These are phyloP conservation scores for Pipistrellus pipistrellus DNA, from an alignment of 2,797 vertebrate species.

Conservation along the genomic window DNA sequence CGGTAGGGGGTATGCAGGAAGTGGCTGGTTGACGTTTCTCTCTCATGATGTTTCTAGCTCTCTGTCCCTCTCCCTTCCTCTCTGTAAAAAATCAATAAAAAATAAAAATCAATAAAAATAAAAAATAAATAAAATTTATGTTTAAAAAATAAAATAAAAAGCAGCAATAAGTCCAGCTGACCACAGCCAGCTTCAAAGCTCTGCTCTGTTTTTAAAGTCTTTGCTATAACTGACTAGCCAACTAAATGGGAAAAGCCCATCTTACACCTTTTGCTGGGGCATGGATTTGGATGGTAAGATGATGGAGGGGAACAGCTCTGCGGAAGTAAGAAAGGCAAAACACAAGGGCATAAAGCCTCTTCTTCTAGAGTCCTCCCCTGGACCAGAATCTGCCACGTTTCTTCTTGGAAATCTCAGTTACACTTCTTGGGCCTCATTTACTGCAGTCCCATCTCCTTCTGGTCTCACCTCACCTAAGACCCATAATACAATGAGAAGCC, in stretches of 20 bases:
- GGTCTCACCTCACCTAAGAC: not conserved
- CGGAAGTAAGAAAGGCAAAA: constrained; percentile 28
- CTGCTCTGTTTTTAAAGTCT: constrained; percentile 45
- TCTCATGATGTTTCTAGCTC: too few species aligned
- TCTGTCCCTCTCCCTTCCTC: too few species aligned
- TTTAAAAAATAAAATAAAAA: not conserved
- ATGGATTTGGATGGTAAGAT: constrained; percentile 13
- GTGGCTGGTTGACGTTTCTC: too few species aligned
- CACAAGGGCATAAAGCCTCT: not conserved
- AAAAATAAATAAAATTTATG: too few species aligned
- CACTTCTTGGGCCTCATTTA: constrained; percentile 37
- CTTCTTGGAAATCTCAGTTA: constrained; percentile 50
- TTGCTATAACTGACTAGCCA: constrained; percentile 10
- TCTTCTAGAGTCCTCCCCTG: not conserved
- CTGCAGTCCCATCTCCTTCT: not conserved
- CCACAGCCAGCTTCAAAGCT: constrained; percentile 19
- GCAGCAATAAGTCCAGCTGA: not conserved
- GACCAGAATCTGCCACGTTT: constrained; percentile 18
- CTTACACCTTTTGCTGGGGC: not conserved
- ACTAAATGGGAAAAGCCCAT: constrained; percentile 14
- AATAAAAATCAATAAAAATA: too few species aligned
- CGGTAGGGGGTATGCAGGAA: too few species aligned
- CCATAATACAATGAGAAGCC: not conserved
- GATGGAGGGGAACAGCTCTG: not conserved
- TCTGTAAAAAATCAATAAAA: too few species aligned